These are phyloP conservation scores for Tenthredo livida DNA, from an alignment of 2,888 invertebrate genomes.

Conservation along the genomic window DNA sequence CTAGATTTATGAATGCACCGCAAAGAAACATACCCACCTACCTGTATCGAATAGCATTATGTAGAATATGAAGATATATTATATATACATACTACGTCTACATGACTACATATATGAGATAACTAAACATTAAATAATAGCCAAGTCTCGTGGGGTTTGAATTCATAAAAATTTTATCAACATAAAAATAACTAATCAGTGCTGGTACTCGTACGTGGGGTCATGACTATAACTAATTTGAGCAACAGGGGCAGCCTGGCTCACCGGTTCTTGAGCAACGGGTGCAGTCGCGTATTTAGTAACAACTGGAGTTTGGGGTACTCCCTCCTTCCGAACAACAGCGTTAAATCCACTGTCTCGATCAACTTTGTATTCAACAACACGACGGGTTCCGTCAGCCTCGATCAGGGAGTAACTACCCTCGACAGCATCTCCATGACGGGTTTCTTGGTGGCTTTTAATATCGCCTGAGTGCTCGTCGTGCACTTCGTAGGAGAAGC, in stretches of 20 bases:
- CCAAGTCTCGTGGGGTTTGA: not conserved
- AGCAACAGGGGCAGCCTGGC: not conserved
- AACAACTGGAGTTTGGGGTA: not conserved
- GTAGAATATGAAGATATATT: not conserved
- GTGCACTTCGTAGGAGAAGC: conserved; percentile 66
- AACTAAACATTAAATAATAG: conserved; percentile 15
- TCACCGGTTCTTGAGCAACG: conserved; percentile 12
- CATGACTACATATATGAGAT: not conserved
- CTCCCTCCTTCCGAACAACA: conserved; percentile 66
- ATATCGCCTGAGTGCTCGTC: conserved; percentile 66
- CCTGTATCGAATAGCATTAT: conserved; percentile 41
- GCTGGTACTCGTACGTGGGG: conserved; percentile 56
- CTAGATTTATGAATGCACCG: conserved; percentile 28
- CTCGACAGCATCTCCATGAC: conserved; percentile 68
- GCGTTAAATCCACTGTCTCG: conserved; percentile 64
- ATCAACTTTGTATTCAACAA: conserved; percentile 59
- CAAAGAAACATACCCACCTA: conserved; percentile 33
- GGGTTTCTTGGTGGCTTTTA: conserved; percentile 66
- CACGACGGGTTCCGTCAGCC: conserved; percentile 45
- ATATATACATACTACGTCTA: not conserved
- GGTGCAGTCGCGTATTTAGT: conserved; percentile 70
- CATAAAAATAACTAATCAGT: conserved; percentile 8
- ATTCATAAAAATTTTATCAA: conserved; percentile 21
- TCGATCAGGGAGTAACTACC: conserved; percentile 67
- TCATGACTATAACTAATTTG: conserved; percentile 13